phyloP scores from a whole-genome alignment of 2,113 vertebrate genomes.

The Cairina moschata region DNA sequence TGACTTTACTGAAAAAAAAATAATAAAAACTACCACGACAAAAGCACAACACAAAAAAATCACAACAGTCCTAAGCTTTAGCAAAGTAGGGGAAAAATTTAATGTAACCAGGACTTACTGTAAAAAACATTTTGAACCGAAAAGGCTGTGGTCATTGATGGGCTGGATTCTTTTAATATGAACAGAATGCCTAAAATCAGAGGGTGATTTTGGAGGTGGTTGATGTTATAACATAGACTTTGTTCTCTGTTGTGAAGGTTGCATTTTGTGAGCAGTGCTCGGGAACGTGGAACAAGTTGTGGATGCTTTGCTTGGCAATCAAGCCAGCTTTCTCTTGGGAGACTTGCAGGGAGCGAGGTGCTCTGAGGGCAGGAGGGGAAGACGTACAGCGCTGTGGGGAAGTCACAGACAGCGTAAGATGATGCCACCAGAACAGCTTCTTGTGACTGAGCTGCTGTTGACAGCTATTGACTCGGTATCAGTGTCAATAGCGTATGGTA shows the following conservation, averaged over 20 bases:
- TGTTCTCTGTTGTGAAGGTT: rapidly evolving
- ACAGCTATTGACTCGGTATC: too few species aligned
- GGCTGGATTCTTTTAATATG: neutral
- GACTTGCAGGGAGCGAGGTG: neutral
- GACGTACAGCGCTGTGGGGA: neutral
- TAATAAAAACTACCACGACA: neutral
- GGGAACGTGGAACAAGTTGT: neutral
- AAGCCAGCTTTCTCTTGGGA: slow-evolving; percentile 14
- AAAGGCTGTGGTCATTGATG: neutral
- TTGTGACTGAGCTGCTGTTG: neutral
- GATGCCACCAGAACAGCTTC: neutral
- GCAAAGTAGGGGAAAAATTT: neutral
- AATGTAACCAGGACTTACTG: neutral
- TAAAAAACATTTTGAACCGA: neutral
- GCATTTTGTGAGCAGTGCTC: slow-evolving; percentile 4
- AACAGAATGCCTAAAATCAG: neutral
- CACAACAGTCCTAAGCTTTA: neutral
- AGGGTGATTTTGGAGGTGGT: neutral
- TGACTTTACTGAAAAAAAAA: neutral
- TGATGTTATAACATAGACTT: neutral
- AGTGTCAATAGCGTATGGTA: too few species aligned
- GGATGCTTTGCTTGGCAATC: slow-evolving; percentile 39
- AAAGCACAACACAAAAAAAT: neutral
- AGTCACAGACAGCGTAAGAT: neutral
- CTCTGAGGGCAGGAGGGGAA: neutral